Base-by-base conservation (phyloP, 1,140 invertebrate genomes). In the Branchinecta lindahli region DNA sequence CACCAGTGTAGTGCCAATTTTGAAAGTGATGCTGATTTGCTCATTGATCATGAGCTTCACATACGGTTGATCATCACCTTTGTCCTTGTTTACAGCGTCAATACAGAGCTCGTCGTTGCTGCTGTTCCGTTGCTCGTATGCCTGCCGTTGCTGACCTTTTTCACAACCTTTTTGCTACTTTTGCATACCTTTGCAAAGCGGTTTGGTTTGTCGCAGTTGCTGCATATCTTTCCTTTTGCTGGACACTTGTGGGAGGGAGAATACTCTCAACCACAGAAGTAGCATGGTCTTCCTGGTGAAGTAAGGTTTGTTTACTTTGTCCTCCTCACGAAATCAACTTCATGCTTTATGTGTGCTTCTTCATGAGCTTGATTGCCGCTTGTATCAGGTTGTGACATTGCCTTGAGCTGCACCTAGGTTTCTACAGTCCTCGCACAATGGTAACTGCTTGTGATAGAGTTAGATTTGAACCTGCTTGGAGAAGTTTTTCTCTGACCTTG, bases 1-100 rank as follows among this genome's bases (percentile, higher is more conserved):
- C 47, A 52, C 47, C 47, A 52, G 47, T 52, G 47, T 52, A 9
- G n/a, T n/a, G n/a, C n/a, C n/a, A n/a, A n/a, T n/a, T n/a, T n/a
- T n/a, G n/a, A n/a, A n/a, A n/a, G n/a, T n/a, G 47, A 52, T 52
- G n/a, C 47, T 52, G 47, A 52, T 52, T 52, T 52, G 47, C n/a
- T 52, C 47, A 52, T 52, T 52, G 47, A 52, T 52, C 47, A n/a
- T 52, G 47, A 52, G 47, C 47, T 52, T n/a, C n/a, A 52, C 47
- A 52, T 52, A 52, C n/a, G 47, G 47, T n/a, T 52, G 9, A 52
- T 9, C 47, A 52, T 52, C 47, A 52, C n/a, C 9, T 52, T 52
- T 52, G 47, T 52, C 47, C 47, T n/a, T 52, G 47, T 52, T 52
- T 52, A 52, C n/a, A 52, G 47, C n/a, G n/a, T 52, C 47, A 52